These are phyloP conservation scores for Spodoptera littoralis DNA, from an alignment of 2,888 invertebrate genomes.

Conservation along the genomic window DNA sequence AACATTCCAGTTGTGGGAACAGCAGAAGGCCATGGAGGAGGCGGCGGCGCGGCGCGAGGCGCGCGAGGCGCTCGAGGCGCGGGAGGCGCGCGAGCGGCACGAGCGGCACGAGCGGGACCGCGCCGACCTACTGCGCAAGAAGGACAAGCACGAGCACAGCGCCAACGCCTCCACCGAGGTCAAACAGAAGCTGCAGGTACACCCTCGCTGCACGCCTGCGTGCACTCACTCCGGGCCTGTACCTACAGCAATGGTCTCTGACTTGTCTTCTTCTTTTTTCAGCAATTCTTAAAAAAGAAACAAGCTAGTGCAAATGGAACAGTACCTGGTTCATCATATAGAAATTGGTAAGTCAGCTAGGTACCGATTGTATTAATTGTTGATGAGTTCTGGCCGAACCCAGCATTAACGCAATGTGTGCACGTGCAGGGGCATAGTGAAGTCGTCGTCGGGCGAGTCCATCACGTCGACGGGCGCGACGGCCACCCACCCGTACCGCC, in stretches of 20 bases:
- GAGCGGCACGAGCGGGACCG: constrained; percentile 94
- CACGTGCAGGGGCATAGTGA: constrained; percentile 89
- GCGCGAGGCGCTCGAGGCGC: constrained; percentile 90
- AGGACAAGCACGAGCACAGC: constrained; percentile 98
- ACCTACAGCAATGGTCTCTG: background rate
- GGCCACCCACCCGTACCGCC: constrained; percentile 91
- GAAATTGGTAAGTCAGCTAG: constrained; percentile 91
- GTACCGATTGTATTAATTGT: too few relatives aligned
- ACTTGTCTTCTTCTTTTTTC: constrained; percentile 54
- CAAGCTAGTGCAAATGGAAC: constrained; percentile 93
- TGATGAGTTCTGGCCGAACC: background rate
- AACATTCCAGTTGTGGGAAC: constrained; percentile 94
- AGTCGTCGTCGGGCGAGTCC: constrained; percentile 91
- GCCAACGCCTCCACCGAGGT: constrained; percentile 99
- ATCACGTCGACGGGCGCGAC: constrained; percentile 88
- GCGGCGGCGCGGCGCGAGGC: constrained; percentile 91
- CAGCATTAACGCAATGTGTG: too few relatives aligned
- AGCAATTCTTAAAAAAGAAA: constrained; percentile 94
- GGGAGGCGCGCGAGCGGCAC: constrained; percentile 91
- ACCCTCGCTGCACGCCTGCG: too few relatives aligned
- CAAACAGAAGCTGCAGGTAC: constrained; percentile 97
- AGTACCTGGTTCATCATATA: constrained; percentile 91
- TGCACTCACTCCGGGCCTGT: too few relatives aligned
- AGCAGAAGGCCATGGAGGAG: constrained; percentile 95
- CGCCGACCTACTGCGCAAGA: constrained; percentile 95